Percentiles rank a stretch among this genome's conserved stretches.
Evolutionary conservation across 2,113 vertebrate species (phyloP).

Genomic region (Heterochromis multidens): DNA sequence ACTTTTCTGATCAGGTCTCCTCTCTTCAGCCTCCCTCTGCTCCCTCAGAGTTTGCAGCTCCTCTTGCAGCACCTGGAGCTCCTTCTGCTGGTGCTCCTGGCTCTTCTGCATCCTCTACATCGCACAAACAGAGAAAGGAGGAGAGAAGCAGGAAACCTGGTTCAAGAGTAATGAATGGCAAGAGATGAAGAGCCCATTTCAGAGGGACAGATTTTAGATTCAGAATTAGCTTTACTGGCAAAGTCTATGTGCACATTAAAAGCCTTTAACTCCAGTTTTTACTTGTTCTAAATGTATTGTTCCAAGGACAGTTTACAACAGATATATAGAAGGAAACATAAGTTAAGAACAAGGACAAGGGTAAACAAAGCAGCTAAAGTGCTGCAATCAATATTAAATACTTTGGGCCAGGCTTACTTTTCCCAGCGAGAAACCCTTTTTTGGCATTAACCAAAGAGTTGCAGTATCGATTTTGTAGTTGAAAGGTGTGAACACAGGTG

Average conservation of each 20-base stretch:
- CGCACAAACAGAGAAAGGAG: not conserved
- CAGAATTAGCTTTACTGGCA: not conserved
- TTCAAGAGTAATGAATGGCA: not conserved
- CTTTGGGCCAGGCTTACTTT: fast-evolving
- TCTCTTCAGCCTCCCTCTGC: constrained; percentile 75
- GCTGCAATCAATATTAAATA: not conserved
- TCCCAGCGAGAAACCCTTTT: fast-evolving
- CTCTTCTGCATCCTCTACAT: constrained; percentile 80
- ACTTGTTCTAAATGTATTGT: not conserved
- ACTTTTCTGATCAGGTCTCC: constrained; percentile 74
- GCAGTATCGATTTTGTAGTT: not conserved
- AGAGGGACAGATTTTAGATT: not conserved
- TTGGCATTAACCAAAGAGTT: not conserved
- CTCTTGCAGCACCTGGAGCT: constrained; percentile 73
- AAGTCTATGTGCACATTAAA: not conserved
- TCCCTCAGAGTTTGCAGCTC: constrained; percentile 76
- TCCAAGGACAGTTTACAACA: not conserved
- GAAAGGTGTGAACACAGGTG: not conserved
- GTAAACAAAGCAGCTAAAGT: not conserved
- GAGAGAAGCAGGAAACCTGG: not conserved
- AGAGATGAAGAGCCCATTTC: too few relatives aligned
- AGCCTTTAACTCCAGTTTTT: not conserved
- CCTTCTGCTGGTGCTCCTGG: constrained; percentile 75
- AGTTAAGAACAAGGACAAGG: not conserved
- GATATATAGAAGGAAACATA: fast-evolving